Evolutionary conservation across 2,888 invertebrate species (phyloP).

Genomic region (Galerucella pusilla): DNA sequence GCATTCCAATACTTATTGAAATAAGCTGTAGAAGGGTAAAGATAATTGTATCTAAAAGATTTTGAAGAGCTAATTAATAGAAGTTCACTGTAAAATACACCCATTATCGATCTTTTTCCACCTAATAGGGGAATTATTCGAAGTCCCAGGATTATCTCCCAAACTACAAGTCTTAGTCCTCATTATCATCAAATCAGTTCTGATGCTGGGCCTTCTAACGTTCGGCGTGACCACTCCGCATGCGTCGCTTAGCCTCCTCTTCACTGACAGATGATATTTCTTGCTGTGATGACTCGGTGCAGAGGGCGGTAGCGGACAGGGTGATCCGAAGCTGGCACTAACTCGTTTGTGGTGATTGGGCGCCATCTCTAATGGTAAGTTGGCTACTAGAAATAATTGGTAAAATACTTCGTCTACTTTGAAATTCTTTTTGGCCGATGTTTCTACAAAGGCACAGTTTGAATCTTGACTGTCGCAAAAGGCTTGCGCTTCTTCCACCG

Average conservation of each 20-base stretch:
- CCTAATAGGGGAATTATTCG: constrained; percentile 66
- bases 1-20: too few relatives aligned
- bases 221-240: constrained; percentile 92
- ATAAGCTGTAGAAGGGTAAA: too few relatives aligned
- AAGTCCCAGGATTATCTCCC: constrained; percentile 72
- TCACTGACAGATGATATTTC: constrained; percentile 83
- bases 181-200: constrained; percentile 90
- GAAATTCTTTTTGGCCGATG: constrained; percentile 84
- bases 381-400: constrained; percentile 84
- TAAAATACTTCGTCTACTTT: constrained; percentile 88
- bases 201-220: constrained; percentile 85
- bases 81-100: constrained; percentile 56
- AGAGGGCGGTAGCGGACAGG: constrained; percentile 78
- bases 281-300: constrained; percentile 75
- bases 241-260: constrained; percentile 85
- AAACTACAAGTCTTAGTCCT: constrained; percentile 83
- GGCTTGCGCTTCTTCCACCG: constrained; percentile 80
- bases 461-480: constrained; percentile 82
- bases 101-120: constrained; percentile 57
- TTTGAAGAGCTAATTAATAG: background rate
- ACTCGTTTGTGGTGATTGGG: constrained; percentile 87
- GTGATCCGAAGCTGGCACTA: constrained; percentile 79
- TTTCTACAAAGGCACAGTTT: constrained; percentile 83
- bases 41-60: too few relatives aligned
- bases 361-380: constrained; percentile 89